phyloP scores from a whole-genome alignment of 2,888 invertebrate species.

The Melinaea marsaeus region DNA sequence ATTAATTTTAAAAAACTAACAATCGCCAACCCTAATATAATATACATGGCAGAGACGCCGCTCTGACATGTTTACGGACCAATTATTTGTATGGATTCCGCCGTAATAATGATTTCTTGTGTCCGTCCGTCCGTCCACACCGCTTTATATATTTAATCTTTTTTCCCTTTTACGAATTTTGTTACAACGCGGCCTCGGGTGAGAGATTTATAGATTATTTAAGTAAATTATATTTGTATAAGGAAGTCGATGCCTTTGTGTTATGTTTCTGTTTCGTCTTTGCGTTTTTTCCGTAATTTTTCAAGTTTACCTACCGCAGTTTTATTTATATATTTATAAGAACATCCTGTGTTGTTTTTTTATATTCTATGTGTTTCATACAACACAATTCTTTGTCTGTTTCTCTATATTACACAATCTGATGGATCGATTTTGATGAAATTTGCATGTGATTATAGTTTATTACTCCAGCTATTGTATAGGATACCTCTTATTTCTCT shows the following conservation, averaged over 20 bases:
- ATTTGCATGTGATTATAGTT: no score
- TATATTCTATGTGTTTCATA: no score
- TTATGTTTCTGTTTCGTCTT: constrained; percentile 9
- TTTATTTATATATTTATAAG: background rate
- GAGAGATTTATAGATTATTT: constrained; percentile 54
- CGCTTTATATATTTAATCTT: constrained; percentile 57
- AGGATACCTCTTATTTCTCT: no score
- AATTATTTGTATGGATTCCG: constrained; percentile 78
- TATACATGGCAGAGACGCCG: constrained; percentile 76
- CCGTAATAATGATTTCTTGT: constrained; percentile 77
- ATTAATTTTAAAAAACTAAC: background rate
- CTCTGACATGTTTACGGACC: constrained; percentile 78
- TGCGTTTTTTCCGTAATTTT: background rate
- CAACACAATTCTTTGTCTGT: no score
- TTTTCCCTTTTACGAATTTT: constrained; percentile 61
- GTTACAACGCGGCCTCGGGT: constrained; percentile 50
- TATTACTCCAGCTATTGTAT: no score
- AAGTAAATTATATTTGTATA: constrained; percentile 37
- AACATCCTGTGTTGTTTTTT: no score
- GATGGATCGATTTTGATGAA: no score
- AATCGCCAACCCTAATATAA: constrained; percentile 60
- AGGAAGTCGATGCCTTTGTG: constrained; percentile 26
- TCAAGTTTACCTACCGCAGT: background rate
- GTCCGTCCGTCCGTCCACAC: constrained; percentile 45
- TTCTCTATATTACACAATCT: no score